Percentiles rank a stretch among this genome's conserved stretches.
Conservation (phyloP, 2,888 invertebrate species). For the Drosophila ustulata region DNA sequence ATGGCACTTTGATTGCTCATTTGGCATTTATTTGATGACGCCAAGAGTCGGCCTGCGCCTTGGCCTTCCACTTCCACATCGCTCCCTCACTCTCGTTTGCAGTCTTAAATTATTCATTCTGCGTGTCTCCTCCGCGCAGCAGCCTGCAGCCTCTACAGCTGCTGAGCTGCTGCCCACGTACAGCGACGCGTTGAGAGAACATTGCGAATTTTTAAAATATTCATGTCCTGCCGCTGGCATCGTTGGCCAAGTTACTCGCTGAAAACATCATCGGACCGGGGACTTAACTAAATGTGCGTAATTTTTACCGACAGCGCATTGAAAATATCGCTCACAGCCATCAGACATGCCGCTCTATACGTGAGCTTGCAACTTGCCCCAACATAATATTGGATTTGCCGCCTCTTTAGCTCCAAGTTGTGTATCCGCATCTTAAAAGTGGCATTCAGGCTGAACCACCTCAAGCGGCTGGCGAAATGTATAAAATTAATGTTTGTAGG, state of each 20-base stretch:
- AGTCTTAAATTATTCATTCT: slow-evolving; percentile 76
- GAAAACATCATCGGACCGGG: slow-evolving; percentile 60
- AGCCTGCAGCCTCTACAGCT: slow-evolving; percentile 42
- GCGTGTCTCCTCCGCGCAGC: slow-evolving; percentile 40
- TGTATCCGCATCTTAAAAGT: slow-evolving; percentile 28
- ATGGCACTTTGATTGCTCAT: slow-evolving; percentile 82
- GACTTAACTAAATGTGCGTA: slow-evolving; percentile 78
- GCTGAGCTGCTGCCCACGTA: slow-evolving; percentile 54
- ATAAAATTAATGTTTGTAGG: slow-evolving; percentile 6
- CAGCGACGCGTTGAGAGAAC: slow-evolving; percentile 51
- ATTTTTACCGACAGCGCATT: slow-evolving; percentile 77
- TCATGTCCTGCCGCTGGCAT: slow-evolving; percentile 75
- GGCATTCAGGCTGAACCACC: slow-evolving; percentile 20
- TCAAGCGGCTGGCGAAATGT: slow-evolving; percentile 4
- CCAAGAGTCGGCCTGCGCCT: slow-evolving; percentile 40
- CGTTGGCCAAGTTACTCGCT: slow-evolving; percentile 55
- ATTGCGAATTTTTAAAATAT: slow-evolving; percentile 73
- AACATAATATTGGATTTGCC: slow-evolving; percentile 55
- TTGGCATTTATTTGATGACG: slow-evolving; percentile 80
- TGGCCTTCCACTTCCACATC: not conserved
- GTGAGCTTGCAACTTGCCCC: slow-evolving; percentile 68
- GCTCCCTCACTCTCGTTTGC: not conserved
- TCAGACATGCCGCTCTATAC: slow-evolving; percentile 52
- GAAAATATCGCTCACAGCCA: slow-evolving; percentile 70
- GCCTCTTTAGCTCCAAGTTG: slow-evolving; percentile 34